phyloP scores from a whole-genome alignment of 2,113 vertebrate species.

The Limnothrissa miodon region DNA sequence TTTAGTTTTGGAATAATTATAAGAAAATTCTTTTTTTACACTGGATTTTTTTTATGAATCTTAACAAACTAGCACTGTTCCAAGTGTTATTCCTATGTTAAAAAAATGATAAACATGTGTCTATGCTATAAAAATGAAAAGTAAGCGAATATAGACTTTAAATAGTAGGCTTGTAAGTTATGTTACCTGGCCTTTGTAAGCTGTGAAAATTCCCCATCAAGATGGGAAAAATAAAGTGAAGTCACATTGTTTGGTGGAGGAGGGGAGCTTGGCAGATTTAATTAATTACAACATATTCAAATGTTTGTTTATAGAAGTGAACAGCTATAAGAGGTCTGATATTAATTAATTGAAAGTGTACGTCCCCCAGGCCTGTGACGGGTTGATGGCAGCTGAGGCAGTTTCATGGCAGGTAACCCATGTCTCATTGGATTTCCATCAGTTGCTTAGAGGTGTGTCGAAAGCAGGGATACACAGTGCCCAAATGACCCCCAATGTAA shows the following conservation, averaged over 20 bases:
- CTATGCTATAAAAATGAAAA: no score
- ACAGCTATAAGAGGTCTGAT: constrained; percentile 96
- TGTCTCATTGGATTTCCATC: constrained; percentile 85
- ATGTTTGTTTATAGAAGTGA: constrained; percentile 99
- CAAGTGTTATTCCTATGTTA: background rate
- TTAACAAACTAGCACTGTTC: background rate
- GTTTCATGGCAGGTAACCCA: constrained; percentile 78
- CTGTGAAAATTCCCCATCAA: constrained; percentile 72
- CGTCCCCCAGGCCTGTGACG: constrained; percentile 84
- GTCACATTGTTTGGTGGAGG: constrained; percentile 89
- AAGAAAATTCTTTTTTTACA: background rate
- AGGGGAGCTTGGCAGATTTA: constrained; percentile 95
- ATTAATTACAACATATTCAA: constrained; percentile 99
- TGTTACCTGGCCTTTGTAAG: constrained; percentile 34
- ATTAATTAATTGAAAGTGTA: constrained; percentile 99
- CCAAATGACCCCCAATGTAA: constrained; percentile 74
- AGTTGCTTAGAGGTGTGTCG: constrained; percentile 76
- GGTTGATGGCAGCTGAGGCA: constrained; percentile 77
- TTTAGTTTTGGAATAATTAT: background rate
- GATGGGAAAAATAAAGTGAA: constrained; percentile 78
- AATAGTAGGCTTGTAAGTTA: constrained; percentile 35
- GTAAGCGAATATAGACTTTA: no score
- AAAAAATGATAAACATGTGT: no score
- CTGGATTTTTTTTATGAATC: background rate
- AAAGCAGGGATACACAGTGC: constrained; percentile 67